Evolutionary conservation across 2,888 invertebrate species (phyloP).

Genomic region (Agrypnus murinus): DNA sequence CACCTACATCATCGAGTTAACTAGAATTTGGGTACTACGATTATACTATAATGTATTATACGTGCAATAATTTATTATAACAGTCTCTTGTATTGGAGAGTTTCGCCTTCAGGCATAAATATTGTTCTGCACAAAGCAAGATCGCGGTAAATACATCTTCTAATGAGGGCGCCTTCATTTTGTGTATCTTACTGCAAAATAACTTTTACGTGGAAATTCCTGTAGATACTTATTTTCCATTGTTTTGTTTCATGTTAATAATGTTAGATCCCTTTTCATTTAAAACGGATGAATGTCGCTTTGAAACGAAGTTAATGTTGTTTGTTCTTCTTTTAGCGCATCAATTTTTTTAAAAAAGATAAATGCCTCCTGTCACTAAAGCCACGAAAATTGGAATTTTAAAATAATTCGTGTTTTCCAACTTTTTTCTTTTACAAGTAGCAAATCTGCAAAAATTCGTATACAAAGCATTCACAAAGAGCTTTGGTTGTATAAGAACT

Average conservation of each 20-base stretch:
- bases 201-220: no score
- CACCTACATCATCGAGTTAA: constrained; percentile 31
- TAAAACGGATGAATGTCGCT: no score
- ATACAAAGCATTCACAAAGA: constrained; percentile 20
- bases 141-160: no score
- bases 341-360: no score
- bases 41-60: not conserved
- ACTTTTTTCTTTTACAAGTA: not conserved
- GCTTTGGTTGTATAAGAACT: constrained; percentile 11
- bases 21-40: constrained; percentile 21
- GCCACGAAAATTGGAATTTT: not conserved
- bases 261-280: no score
- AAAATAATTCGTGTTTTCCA: not conserved
- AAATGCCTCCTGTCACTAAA: not conserved
- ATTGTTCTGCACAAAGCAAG: not conserved
- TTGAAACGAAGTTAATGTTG: not conserved
- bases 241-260: no score
- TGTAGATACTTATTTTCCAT: no score
- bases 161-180: no score
- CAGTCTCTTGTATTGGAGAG: not conserved
- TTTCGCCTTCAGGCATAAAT: not conserved
- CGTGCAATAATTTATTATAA: no score
- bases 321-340: not conserved
- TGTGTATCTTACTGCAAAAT: no score
- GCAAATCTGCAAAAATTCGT: constrained; percentile 18